Evolutionary conservation across 2,888 invertebrate species (phyloP).

Genomic region (Seladonia tumulorum): DNA sequence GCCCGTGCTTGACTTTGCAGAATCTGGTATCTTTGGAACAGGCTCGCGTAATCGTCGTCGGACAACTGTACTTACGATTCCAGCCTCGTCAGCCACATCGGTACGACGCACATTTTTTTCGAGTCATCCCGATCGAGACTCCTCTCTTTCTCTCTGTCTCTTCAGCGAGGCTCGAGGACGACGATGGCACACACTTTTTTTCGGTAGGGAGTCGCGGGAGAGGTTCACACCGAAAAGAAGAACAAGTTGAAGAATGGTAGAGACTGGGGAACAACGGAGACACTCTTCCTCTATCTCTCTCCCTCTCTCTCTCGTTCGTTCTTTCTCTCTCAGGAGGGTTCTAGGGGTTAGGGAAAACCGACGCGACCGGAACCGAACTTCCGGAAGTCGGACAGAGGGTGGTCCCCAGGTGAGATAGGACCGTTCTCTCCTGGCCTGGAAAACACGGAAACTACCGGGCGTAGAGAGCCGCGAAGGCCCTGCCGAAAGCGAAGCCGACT

Average conservation of each 20-base stretch:
- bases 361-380: slow-evolving; percentile 1
- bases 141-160: background rate
- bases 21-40: background rate
- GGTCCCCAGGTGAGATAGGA: background rate
- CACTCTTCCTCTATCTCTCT: background rate
- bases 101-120: slow-evolving; percentile 79
- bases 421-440: slow-evolving; percentile 8
- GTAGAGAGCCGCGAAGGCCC: slow-evolving; percentile 72
- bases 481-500: slow-evolving; percentile 81
- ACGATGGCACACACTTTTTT: background rate
- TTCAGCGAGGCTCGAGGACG: background rate
- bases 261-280: background rate
- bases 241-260: slow-evolving; percentile 18
- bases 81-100: slow-evolving; percentile 82
- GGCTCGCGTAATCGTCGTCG: slow-evolving; percentile 3
- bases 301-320: background rate
- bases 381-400: background rate
- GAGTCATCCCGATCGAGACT: slow-evolving; percentile 75
- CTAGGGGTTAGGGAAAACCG: background rate
- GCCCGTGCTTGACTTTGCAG: background rate
- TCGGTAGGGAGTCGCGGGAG: background rate
- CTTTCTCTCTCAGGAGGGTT: background rate
- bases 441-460: slow-evolving; percentile 31
- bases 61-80: slow-evolving; percentile 78
- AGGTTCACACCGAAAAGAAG: slow-evolving; percentile 22